phyloP scores from a whole-genome alignment of 1,140 invertebrate species.

The Drosophila rufa region DNA sequence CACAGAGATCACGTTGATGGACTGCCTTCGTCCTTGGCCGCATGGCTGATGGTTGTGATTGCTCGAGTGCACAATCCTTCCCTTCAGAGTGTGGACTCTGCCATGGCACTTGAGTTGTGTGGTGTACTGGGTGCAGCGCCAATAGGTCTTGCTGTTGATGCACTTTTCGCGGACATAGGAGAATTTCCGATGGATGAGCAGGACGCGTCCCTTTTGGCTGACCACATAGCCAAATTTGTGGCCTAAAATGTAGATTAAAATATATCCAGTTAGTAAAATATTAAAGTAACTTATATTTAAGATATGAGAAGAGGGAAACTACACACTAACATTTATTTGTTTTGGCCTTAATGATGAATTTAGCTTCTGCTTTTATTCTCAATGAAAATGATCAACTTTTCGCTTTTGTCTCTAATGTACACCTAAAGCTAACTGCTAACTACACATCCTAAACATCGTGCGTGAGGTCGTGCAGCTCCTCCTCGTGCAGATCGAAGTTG shows the following conservation, averaged over 20 bases:
- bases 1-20: slow-evolving; percentile 3
- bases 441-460: slow-evolving; percentile 49
- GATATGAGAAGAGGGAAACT: not conserved
- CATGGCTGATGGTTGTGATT: slow-evolving; percentile 65
- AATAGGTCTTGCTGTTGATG: slow-evolving; percentile 72
- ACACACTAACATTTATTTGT: slow-evolving; percentile 1
- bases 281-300: not conserved
- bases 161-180: slow-evolving; percentile 78
- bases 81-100: slow-evolving; percentile 67
- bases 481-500: slow-evolving; percentile 70
- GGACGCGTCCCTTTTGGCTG: slow-evolving; percentile 77
- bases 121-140: slow-evolving; percentile 83
- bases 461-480: slow-evolving; percentile 63
- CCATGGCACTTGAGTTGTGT: slow-evolving; percentile 72
- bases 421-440: slow-evolving; percentile 36
- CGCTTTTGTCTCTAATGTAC: slow-evolving; percentile 42
- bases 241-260: slow-evolving; percentile 23
- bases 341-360: slow-evolving; percentile 36
- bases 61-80: slow-evolving; percentile 60
- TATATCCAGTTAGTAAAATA: slow-evolving; percentile 5
- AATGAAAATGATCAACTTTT: slow-evolving; percentile 40
- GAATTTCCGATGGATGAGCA: slow-evolving; percentile 60
- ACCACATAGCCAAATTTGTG: slow-evolving; percentile 54
- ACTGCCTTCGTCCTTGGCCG: slow-evolving; percentile 27
- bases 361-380: slow-evolving; percentile 48